phyloP scores from a whole-genome alignment of 2,113 vertebrate genomes.

The Nematolebias whitei region DNA sequence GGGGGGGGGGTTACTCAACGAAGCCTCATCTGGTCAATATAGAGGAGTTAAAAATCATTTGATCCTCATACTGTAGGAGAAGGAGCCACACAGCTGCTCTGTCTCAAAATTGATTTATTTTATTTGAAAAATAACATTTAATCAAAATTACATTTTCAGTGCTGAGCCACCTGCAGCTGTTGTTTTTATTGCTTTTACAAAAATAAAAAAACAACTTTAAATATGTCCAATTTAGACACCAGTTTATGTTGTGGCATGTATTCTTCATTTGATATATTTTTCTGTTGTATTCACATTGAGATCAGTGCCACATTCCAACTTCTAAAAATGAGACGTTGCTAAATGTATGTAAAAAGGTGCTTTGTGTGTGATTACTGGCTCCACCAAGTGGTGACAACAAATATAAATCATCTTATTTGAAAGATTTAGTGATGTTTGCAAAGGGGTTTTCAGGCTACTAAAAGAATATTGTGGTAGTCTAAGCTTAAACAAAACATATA shows the following conservation, averaged over 20 bases:
- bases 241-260: conserved; percentile 4
- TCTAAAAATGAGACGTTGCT: conserved; percentile 1
- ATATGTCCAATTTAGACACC: background rate
- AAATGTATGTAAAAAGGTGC: background rate
- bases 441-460: background rate
- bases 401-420: background rate
- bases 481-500: background rate
- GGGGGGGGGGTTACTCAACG: background rate
- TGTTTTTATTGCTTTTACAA: background rate
- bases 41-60: conserved; percentile 28
- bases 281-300: conserved; percentile 1
- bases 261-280: conserved; percentile 2
- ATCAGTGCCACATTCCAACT: background rate
- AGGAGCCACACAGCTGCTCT: conserved; percentile 26
- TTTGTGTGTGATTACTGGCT: conserved; percentile 51
- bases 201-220: background rate
- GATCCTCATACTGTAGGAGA: conserved; percentile 7
- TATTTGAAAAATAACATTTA: conserved; percentile 11
- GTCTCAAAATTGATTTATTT: conserved; percentile 22
- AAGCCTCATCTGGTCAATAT: background rate
- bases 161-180: conserved; percentile 8
- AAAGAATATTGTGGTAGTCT: too few species aligned
- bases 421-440: background rate
- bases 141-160: background rate
- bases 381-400: conserved; percentile 62